A percentile compares a stretch with the other conserved stretches of the same genome.
Evolutionary conservation across 2,888 invertebrate species (phyloP).

Genomic region (Phalera bucephala): DNA sequence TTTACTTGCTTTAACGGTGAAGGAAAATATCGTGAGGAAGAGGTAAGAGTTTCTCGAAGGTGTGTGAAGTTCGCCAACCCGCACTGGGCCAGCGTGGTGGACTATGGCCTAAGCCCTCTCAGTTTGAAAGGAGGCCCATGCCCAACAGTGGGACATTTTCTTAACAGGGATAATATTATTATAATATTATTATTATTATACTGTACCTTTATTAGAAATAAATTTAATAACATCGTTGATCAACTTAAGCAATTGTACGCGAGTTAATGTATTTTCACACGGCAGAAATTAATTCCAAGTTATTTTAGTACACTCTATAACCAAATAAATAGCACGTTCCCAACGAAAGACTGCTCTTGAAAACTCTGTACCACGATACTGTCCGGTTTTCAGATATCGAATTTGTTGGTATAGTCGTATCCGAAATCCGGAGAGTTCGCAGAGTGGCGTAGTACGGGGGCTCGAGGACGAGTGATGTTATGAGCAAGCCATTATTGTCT

Average conservation of each 20-base stretch:
- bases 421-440: conserved; percentile 51
- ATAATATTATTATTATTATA: too few species aligned
- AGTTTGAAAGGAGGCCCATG: too few species aligned
- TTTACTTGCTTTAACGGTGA: too few species aligned
- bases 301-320: conserved; percentile 57
- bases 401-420: conserved; percentile 30
- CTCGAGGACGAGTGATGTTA: conserved; percentile 80
- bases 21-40: too few species aligned
- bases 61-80: too few species aligned
- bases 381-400: conserved; percentile 17
- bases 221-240: conserved; percentile 19
- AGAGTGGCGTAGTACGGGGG: conserved; percentile 67
- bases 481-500: conserved; percentile 83
- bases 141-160: too few species aligned
- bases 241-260: conserved; percentile 24
- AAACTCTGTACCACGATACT: conserved; percentile 52
- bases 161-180: too few species aligned
- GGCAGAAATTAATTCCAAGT: conserved; percentile 50
- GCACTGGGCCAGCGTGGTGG: too few species aligned
- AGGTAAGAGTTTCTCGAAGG: too few species aligned
- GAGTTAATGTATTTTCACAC: conserved; percentile 46
- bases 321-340: conserved; percentile 58
- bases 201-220: conserved; percentile 8
- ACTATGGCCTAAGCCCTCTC: too few species aligned
- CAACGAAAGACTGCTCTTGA: conserved; percentile 58